Base-by-base conservation (phyloP, 2,797 vertebrate species). In the Karalla daura region DNA sequence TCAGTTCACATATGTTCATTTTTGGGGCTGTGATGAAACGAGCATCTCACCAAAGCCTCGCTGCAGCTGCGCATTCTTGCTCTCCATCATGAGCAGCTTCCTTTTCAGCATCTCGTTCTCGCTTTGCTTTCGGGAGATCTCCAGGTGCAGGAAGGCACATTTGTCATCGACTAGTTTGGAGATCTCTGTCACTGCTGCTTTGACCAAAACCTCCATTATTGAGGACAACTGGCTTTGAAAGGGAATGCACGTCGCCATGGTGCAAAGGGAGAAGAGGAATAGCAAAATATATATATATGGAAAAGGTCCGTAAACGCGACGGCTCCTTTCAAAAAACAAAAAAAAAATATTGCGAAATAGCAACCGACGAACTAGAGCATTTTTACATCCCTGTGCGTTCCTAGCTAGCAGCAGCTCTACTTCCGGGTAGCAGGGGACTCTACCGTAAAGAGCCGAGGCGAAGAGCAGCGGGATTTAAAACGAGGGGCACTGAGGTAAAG, bases 131-230 rank as follows among this genome's bases (percentile, higher is more conserved):
- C 89, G 75, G 23, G 89, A 91, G 49, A 94, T 86, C 33, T 94
- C 92, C 1, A 90, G 80, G 4, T 92, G 90, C 73, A 93, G 21
- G 68, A 87, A 85, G 18, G 88, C 84, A 64, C 91, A 89, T 86
- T 93, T 93, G 55, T 91, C 89, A 72, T 94, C 93, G 60, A 94
- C 91, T 64, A 94, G 89, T 76, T 91, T 91, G 73, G 91, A 93
- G 23, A 94, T 94, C 65, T 94, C 89, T 18, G 82, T 80, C 79
- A 94, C 91, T 1, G 92, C 89, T 36, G 92, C 89, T 55, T 91
- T 88, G 5, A 91, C 87, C 89, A 94, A 74, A 28, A 90, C 90
- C 86, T 94, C 93, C 93, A 94, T 91, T 30, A 94, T 89, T 7
- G 92, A 92, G 63, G 91, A 87, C 1, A 94, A 50, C 80, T 91